These are phyloP conservation scores for Altica lythri DNA, from an alignment of 2,888 invertebrate species.

Conservation along the genomic window DNA sequence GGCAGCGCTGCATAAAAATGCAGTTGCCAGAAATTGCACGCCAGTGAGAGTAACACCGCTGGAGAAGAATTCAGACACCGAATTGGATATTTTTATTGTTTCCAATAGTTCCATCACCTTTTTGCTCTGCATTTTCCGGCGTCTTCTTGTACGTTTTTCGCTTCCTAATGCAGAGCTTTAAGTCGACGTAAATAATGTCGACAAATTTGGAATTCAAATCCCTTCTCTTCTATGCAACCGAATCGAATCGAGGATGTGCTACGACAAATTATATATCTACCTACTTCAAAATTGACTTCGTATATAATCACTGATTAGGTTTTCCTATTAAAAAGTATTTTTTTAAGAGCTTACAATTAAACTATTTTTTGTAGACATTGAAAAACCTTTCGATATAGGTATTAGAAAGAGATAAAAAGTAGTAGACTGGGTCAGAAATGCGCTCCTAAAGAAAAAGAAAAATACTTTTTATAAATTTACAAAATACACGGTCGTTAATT, in stretches of 20 bases:
- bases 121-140: conserved; percentile 8
- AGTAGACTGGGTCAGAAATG: no score
- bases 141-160: conserved; percentile 24
- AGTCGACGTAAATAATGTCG: conserved; percentile 22
- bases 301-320: no score
- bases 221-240: background rate
- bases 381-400: no score
- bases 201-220: conserved; percentile 24
- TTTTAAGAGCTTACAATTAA: no score
- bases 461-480: no score
- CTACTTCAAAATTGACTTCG: no score
- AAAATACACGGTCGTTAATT: no score
- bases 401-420: no score
- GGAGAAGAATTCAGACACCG: conserved; percentile 25
- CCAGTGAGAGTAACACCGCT: conserved; percentile 24
- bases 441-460: no score
- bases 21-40: conserved; percentile 33
- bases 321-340: no score
- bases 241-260: conserved; percentile 1
- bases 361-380: no score
- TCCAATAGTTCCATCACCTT: conserved; percentile 26
- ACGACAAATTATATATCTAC: conserved; percentile 4
- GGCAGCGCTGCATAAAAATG: conserved; percentile 32
- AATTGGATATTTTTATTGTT: conserved; percentile 30
- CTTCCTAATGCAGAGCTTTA: conserved; percentile 22